These are phyloP conservation scores for Scelioninae gen. 2 DNA, from an alignment of 2,888 invertebrate genomes.

Conservation along the genomic window DNA sequence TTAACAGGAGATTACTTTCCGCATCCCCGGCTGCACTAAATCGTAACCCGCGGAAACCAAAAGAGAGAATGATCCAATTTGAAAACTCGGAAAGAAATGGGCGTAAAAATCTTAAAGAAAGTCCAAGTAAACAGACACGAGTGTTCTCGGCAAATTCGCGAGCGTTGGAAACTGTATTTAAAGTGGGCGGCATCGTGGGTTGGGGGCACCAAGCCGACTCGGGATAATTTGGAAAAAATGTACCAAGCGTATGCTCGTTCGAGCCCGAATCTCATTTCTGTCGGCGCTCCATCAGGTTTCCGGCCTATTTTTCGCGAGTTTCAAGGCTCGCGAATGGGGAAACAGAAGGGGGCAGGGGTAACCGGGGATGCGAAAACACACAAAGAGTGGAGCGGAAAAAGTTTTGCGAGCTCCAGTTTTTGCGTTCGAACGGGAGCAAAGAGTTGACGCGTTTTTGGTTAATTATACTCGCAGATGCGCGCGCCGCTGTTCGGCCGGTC, in stretches of 20 bases:
- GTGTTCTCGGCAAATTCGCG: conserved; percentile 7
- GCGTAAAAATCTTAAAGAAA: conserved; percentile 7
- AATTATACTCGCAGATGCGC: conserved; percentile 28
- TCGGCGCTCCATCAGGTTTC: conserved; percentile 8
- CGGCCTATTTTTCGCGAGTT: conserved; percentile 42
- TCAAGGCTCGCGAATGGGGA: conserved; percentile 25
- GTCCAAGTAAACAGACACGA: conserved; percentile 2
- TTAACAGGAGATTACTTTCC: no score
- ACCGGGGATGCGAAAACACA: no score
- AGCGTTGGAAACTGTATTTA: conserved; percentile 17
- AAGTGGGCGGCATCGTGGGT: background rate
- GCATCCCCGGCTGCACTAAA: no score
- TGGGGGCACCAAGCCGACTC: conserved; percentile 13
- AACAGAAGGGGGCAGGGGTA: conserved; percentile 16
- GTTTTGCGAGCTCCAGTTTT: conserved; percentile 16
- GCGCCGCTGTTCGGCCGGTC: conserved; percentile 1
- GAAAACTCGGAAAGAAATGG: no score
- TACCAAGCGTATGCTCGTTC: conserved; percentile 12
- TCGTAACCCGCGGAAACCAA: no score
- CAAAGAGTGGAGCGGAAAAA: no score
- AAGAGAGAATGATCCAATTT: no score
- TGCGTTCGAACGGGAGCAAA: no score
- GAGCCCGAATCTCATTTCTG: conserved; percentile 34
- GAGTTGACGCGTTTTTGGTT: conserved; percentile 10
- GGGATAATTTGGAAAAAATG: conserved; percentile 36